Evolutionary conservation across 2,888 invertebrate genomes (phyloP).

Genomic region (Eupithecia dodoneata): DNA sequence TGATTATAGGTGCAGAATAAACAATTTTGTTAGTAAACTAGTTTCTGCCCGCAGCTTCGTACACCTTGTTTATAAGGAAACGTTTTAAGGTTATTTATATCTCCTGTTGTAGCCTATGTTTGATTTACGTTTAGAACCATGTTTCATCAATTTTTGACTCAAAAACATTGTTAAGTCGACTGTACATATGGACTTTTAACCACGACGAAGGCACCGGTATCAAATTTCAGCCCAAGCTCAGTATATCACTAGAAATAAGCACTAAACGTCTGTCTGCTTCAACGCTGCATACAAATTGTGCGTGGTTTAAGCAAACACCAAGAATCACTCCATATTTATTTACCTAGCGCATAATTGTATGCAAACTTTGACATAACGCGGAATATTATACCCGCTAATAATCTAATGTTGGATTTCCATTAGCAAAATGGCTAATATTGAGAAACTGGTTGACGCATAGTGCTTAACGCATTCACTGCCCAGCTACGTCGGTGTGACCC

Average conservation of each 20-base stretch:
- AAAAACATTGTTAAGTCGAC: neutral
- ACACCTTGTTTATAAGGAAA: no score
- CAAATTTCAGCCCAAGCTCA: slow-evolving; percentile 34
- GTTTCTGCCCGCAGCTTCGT: no score
- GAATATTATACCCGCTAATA: slow-evolving; percentile 39
- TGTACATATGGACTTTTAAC: neutral
- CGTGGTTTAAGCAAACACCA: slow-evolving; percentile 53
- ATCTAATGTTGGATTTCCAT: slow-evolving; percentile 44
- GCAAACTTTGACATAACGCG: slow-evolving; percentile 50
- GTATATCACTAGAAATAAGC: slow-evolving; percentile 54
- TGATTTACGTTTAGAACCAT: neutral
- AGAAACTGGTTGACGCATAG: slow-evolving; percentile 31
- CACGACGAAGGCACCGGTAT: neutral
- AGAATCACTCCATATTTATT: slow-evolving; percentile 54
- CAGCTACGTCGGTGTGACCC: neutral
- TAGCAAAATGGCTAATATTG: slow-evolving; percentile 42
- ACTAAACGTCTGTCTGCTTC: slow-evolving; percentile 66
- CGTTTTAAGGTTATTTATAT: no score
- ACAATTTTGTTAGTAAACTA: no score
- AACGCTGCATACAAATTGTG: slow-evolving; percentile 71
- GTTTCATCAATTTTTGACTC: neutral
- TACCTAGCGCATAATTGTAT: slow-evolving; percentile 44
- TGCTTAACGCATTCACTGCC: neutral
- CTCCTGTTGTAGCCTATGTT: no score
- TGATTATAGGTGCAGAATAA: no score